These are phyloP conservation scores for Rhegmatorhina hoffmannsi DNA, from an alignment of 2,113 vertebrate genomes.

Conservation along the genomic window DNA sequence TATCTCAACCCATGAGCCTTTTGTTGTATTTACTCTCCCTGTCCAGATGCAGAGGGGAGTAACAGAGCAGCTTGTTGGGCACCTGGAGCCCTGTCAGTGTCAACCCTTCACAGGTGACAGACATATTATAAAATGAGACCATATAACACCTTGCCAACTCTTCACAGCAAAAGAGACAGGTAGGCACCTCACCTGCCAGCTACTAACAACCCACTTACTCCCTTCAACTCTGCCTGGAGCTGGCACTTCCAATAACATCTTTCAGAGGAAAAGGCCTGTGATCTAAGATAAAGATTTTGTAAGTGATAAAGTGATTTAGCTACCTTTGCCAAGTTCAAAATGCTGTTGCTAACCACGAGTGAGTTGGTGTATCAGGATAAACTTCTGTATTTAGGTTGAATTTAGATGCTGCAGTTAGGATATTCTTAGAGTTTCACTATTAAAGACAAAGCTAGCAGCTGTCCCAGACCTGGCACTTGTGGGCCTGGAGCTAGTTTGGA, in stretches of 20 bases:
- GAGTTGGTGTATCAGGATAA: neutral
- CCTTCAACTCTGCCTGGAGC: neutral
- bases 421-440: neutral
- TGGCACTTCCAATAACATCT: neutral
- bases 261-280: neutral
- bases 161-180: neutral
- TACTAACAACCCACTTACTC: neutral
- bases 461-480: neutral
- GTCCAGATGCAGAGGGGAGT: neutral
- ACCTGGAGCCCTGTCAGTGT: neutral
- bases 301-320: neutral
- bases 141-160: neutral
- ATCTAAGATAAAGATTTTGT: neutral
- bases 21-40: neutral
- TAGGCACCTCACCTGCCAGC: neutral
- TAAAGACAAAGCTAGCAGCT: neutral
- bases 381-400: neutral
- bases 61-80: neutral
- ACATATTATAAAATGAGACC: neutral
- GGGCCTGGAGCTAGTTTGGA: neutral
- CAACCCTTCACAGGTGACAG: too few species aligned
- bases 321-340: neutral
- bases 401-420: neutral
- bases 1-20: neutral
- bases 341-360: neutral